Conservation (phyloP, 2,888 invertebrate species). For the Euphydryas editha region DNA sequence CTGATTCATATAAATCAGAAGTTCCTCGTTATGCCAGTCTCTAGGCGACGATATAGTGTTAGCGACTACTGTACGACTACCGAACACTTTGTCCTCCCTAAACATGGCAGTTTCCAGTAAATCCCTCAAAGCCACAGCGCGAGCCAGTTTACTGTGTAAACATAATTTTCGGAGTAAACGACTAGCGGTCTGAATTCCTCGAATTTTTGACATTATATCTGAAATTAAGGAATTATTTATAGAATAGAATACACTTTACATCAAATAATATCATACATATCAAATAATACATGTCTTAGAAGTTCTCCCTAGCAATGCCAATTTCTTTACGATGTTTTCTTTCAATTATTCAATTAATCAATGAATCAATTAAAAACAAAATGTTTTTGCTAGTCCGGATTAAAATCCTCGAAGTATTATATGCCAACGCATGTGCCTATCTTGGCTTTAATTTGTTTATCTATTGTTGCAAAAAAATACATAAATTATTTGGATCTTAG, state of each 20-base stretch:
- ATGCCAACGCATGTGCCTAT: too few species aligned
- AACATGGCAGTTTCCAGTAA: conserved; percentile 89
- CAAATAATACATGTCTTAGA: too few species aligned
- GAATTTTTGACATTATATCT: conserved; percentile 86
- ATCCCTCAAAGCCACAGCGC: conserved; percentile 88
- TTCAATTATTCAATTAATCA: too few species aligned
- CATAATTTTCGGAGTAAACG: conserved; percentile 87
- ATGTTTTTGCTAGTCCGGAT: too few species aligned
- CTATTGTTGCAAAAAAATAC: too few species aligned
- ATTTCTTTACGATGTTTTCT: too few species aligned
- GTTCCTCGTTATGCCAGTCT: conserved; percentile 59
- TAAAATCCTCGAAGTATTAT: too few species aligned
- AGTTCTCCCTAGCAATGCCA: too few species aligned
- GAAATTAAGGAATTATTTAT: conserved; percentile 34
- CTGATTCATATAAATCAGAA: conserved; percentile 87
- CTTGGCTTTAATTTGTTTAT: too few species aligned
- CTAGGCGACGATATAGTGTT: conserved; percentile 66
- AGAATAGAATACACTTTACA: conserved; percentile 1
- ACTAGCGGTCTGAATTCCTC: conserved; percentile 86
- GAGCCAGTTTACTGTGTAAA: conserved; percentile 86
- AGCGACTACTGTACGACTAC: conserved; percentile 81
- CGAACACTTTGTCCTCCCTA: conserved; percentile 87
- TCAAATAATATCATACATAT: neutral
- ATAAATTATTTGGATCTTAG: too few species aligned
- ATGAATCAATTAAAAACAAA: too few species aligned